Evolutionary conservation across 2,888 invertebrate genomes (phyloP), one percentile per base, ranked within the genome.

Genomic region (Adela reaumurella): DNA sequence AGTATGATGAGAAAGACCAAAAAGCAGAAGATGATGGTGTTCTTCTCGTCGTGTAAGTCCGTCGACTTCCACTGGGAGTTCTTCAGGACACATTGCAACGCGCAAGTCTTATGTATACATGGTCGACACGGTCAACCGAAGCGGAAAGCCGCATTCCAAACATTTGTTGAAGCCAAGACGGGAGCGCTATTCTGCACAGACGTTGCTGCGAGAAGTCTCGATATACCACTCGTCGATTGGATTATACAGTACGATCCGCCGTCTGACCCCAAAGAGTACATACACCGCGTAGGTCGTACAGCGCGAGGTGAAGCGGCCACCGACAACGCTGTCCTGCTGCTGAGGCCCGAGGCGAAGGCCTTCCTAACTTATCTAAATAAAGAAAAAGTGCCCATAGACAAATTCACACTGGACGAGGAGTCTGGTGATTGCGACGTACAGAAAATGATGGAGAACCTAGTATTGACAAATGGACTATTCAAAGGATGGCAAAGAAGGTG

Each of bases 221-320:
- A 98, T 68, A 97, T 98, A 68, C 97, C 97, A 0, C 86, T 88
- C 48, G 98, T 99, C 1, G 97, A 99, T 70, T 99, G 98, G 98
- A 98, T 99, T 62, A 94, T 99, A 0, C 98, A 99, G 65, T 98
- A 87, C 65, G 99, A 99, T 80, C 99, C 99, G 10, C 98, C 99
- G 62, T 94, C 97, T 81, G 98, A 99, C 81, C 97, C 97, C 8
- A 94, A 92, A 81, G 92, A 98, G 81, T 99, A 99, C 64, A 99
- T 99, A 62, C 98, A 99, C 76, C 84, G 97, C 59, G 97, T 98
- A 17, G 98, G 98, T 17, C 85, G 98, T 61, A 99, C 98, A 11
- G 99, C 98, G 2, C 85, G 99, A 57, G 98, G 98, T 14, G 87
- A 91, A 57, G 94, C 93, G 46, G 90, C 89, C 47, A 87, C 84